Evolutionary conservation across 92 coral and sea anemone species (phyloP).

Genomic region (Epizoanthus illoricatus): DNA sequence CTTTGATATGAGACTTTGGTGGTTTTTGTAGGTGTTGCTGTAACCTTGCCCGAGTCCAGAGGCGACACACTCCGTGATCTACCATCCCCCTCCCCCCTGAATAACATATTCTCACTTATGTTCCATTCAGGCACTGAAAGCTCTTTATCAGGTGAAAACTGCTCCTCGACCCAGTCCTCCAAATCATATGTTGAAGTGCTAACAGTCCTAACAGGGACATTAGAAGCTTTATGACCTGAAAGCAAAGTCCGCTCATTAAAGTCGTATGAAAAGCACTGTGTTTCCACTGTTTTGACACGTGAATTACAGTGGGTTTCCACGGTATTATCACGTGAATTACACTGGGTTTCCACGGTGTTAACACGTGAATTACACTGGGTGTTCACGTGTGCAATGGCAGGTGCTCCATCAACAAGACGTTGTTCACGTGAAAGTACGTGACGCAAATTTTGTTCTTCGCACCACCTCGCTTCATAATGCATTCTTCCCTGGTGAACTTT

Average conservation of each 20-base stretch:
- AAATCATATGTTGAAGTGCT: slow-evolving; percentile 71
- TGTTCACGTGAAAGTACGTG: slow-evolving; percentile 35
- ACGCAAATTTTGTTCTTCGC: slow-evolving; percentile 40
- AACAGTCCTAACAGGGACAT: slow-evolving; percentile 52
- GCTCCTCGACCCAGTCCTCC: slow-evolving; percentile 30
- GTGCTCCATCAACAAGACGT: slow-evolving; percentile 39
- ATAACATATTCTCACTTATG: slow-evolving; percentile 59
- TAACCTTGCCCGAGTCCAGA: slow-evolving; percentile 23
- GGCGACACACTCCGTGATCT: slow-evolving; percentile 66
- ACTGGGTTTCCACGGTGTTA: too few species aligned
- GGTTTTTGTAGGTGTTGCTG: background rate
- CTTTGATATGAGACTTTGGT: background rate
- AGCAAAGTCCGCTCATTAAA: background rate
- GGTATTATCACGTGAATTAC: background rate
- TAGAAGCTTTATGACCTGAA: slow-evolving; percentile 1
- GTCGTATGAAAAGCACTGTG: slow-evolving; percentile 12
- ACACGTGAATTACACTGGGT: slow-evolving; percentile 11
- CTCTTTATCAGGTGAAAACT: slow-evolving; percentile 29
- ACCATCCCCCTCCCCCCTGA: slow-evolving; percentile 67
- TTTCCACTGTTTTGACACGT: slow-evolving; percentile 9
- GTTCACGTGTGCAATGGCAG: background rate
- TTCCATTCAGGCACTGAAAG: slow-evolving; percentile 53
- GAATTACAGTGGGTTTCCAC: slow-evolving; percentile 18
- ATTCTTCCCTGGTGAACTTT: slow-evolving; percentile 53
- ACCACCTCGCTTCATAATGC: slow-evolving; percentile 57